Percentiles rank a stretch among this genome's conserved stretches.
Conservation (phyloP, 1,140 invertebrate genomes). For the Nasonia longicornis region DNA sequence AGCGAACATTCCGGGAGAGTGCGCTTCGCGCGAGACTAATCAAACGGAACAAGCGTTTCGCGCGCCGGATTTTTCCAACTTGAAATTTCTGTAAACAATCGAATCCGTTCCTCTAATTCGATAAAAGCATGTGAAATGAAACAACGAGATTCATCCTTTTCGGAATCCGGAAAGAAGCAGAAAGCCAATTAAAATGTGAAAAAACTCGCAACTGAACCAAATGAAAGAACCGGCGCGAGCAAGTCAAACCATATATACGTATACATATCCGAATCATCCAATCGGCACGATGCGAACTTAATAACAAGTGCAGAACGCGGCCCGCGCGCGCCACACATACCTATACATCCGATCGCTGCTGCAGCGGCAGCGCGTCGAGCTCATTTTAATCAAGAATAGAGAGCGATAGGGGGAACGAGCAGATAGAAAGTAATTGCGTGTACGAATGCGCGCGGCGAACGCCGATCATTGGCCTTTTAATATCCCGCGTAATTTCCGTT, state of each 20-base stretch:
- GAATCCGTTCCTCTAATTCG: no score
- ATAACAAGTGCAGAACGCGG: background rate
- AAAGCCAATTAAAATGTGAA: background rate
- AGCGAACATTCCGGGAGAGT: background rate
- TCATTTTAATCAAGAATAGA: constrained; percentile 44
- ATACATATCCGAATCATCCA: background rate
- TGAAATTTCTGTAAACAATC: no score
- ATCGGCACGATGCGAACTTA: constrained; percentile 31
- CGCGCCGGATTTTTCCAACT: no score
- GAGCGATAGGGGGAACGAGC: background rate
- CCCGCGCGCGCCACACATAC: background rate
- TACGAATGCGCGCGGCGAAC: background rate
- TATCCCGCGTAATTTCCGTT: constrained; percentile 44
- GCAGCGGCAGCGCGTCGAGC: background rate
- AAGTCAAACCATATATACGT: background rate
- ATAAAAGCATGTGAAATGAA: background rate
- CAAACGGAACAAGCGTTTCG: background rate
- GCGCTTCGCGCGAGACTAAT: background rate
- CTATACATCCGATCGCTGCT: background rate
- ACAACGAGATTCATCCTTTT: background rate
- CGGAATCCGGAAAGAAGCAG: background rate
- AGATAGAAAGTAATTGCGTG: constrained; percentile 32
- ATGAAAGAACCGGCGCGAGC: background rate
- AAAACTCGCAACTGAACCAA: background rate
- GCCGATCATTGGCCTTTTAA: constrained; percentile 43